Conservation (phyloP, 2,797 vertebrate genomes). For the Mus minutoides region DNA sequence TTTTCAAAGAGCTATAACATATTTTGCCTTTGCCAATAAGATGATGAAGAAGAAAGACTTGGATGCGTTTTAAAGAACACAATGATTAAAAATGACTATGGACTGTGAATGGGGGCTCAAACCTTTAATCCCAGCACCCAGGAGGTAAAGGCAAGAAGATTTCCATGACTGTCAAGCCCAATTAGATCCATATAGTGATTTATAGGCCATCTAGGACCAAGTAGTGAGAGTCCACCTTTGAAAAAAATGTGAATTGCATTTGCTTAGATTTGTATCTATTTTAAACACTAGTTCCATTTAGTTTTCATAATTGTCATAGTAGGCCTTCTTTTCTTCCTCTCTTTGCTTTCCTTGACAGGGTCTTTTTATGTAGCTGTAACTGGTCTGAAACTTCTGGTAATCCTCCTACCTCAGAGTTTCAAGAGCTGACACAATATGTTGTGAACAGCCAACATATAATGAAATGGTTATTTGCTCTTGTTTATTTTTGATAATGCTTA, state of each 20-base stretch:
- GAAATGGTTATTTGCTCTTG: constrained; percentile 12
- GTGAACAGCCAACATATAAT: neutral
- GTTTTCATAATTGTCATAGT: constrained; percentile 26
- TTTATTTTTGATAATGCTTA: too few species aligned
- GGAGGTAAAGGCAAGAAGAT: neutral
- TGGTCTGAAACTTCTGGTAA: neutral
- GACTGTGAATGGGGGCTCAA: neutral
- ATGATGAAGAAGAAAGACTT: constrained; percentile 18
- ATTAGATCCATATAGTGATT: neutral
- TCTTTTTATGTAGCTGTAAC: neutral
- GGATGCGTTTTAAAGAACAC: constrained; percentile 21
- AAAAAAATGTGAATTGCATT: neutral
- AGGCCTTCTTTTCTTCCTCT: neutral
- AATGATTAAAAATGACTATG: neutral
- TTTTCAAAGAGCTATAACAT: constrained; percentile 36
- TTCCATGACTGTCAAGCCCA: neutral
- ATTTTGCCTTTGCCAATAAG: constrained; percentile 46
- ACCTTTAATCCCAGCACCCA: neutral
- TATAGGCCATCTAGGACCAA: neutral
- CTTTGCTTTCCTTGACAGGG: neutral
- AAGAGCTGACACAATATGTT: neutral
- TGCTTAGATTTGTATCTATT: constrained; percentile 39
- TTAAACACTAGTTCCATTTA: neutral
- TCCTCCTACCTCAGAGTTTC: neutral
- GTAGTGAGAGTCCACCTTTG: too few species aligned